A percentile compares a stretch with the other conserved stretches of the same genome.
These are phyloP conservation scores for Megathymus violae DNA, from an alignment of 1,140 invertebrate genomes.

Conservation along the genomic window DNA sequence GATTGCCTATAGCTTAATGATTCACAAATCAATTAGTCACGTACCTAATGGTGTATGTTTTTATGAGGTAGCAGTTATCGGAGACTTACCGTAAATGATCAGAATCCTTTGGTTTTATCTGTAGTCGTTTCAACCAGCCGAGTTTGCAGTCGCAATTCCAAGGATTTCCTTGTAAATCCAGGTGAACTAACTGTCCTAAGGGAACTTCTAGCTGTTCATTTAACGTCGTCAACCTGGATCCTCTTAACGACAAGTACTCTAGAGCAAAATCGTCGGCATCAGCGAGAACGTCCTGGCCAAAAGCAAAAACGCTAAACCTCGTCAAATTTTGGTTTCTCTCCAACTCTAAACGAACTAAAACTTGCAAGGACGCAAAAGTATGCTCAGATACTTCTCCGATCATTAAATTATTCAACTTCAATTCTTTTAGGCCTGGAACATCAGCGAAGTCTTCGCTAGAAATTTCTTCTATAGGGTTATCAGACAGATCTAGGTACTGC, in stretches of 20 bases:
- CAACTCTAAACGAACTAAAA: conserved; percentile 62
- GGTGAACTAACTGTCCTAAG: conserved; percentile 57
- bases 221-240: conserved; percentile 64
- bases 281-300: conserved; percentile 66
- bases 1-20: too few species aligned
- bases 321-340: conserved; percentile 73
- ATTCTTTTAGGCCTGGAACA: conserved; percentile 60
- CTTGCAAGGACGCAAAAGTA: conserved; percentile 60
- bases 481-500: conserved; percentile 75
- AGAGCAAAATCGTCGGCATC: conserved; percentile 69
- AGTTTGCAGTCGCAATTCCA: conserved; percentile 77
- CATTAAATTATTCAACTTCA: conserved; percentile 71
- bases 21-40: background rate
- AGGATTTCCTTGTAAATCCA: conserved; percentile 76
- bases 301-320: conserved; percentile 60
- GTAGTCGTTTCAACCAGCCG: conserved; percentile 68
- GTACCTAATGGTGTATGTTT: background rate
- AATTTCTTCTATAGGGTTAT: conserved; percentile 68
- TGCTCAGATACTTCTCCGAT: conserved; percentile 65
- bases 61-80: background rate
- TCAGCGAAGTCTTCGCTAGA: conserved; percentile 65
- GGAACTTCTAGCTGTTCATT: conserved; percentile 55
- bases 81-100: conserved; percentile 70
- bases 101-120: conserved; percentile 59
- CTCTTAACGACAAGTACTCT: conserved; percentile 64